These are phyloP conservation scores for Himalopsyche anomala DNA, from an alignment of 2,888 invertebrate species.

Conservation along the genomic window DNA sequence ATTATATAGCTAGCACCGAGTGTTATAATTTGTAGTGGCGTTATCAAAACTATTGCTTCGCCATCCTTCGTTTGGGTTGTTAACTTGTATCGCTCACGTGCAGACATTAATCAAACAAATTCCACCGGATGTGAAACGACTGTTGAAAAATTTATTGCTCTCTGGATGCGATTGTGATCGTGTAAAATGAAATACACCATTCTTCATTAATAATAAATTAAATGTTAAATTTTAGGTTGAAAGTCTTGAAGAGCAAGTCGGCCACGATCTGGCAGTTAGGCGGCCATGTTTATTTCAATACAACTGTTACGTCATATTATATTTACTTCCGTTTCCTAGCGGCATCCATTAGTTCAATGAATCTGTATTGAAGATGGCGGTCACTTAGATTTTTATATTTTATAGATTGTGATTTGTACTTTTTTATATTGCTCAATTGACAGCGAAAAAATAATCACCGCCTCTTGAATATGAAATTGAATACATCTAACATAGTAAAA, in stretches of 20 bases:
- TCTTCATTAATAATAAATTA: slow-evolving; percentile 59
- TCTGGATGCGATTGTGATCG: slow-evolving; percentile 61
- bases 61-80: slow-evolving; percentile 19
- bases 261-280: not conserved
- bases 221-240: not conserved
- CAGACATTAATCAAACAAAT: slow-evolving; percentile 62
- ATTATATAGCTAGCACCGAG: too few relatives aligned
- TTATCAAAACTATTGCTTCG: not conserved
- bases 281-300: slow-evolving; percentile 8
- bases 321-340: not conserved
- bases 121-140: slow-evolving; percentile 61
- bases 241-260: slow-evolving; percentile 2
- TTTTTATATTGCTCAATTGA: too few relatives aligned
- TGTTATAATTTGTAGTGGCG: too few relatives aligned
- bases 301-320: not conserved
- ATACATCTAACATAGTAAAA: too few relatives aligned
- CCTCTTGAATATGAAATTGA: too few relatives aligned
- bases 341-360: not conserved
- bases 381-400: not conserved
- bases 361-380: not conserved
- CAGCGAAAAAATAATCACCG: too few relatives aligned
- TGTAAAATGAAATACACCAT: slow-evolving; percentile 57
- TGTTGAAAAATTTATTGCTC: slow-evolving; percentile 59
- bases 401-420: too few relatives aligned
- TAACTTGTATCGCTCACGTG: slow-evolving; percentile 22